Evolutionary conservation across 2,888 invertebrate species (phyloP).

Genomic region (Mythimna lalbum): DNA sequence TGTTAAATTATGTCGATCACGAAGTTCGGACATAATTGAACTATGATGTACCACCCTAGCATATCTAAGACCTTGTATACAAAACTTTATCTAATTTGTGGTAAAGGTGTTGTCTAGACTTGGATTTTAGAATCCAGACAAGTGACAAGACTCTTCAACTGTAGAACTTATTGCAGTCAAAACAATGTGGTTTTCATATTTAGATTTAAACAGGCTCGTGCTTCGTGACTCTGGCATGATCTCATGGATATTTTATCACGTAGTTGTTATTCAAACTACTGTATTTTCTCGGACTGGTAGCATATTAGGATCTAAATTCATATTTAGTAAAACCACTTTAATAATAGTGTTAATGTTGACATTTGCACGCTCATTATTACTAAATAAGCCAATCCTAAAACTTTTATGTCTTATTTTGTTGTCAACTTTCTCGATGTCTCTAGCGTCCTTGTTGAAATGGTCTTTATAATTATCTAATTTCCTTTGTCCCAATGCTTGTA

Average conservation of each 20-base stretch:
- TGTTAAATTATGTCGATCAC: too few species aligned
- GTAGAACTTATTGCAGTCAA: conserved; percentile 37
- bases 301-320: conserved; percentile 43
- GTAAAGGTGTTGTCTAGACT: conserved; percentile 55
- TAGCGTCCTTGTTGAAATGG: conserved; percentile 45
- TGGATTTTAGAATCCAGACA: conserved; percentile 61
- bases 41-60: conserved; percentile 7
- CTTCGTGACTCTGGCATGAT: conserved; percentile 59
- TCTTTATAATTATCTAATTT: conserved; percentile 14
- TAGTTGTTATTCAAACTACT: conserved; percentile 44
- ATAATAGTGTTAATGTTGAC: conserved; percentile 41
- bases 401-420: conserved; percentile 49
- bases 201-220: conserved; percentile 53
- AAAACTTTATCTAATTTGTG: conserved; percentile 59
- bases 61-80: conserved; percentile 32
- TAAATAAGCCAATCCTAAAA: conserved; percentile 50
- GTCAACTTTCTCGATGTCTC: conserved; percentile 62
- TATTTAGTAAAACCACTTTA: conserved; percentile 40
- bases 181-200: conserved; percentile 63
- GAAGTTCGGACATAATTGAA: conserved; percentile 2
- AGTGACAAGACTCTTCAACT: conserved; percentile 34
- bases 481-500: neutral
- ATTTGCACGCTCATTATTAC: conserved; percentile 49
- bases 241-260: conserved; percentile 59
- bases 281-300: conserved; percentile 30